Evolutionary conservation across 2,113 vertebrate genomes (phyloP), one percentile per base, ranked within the genome.

Genomic region (Patagioenas fasciata): DNA sequence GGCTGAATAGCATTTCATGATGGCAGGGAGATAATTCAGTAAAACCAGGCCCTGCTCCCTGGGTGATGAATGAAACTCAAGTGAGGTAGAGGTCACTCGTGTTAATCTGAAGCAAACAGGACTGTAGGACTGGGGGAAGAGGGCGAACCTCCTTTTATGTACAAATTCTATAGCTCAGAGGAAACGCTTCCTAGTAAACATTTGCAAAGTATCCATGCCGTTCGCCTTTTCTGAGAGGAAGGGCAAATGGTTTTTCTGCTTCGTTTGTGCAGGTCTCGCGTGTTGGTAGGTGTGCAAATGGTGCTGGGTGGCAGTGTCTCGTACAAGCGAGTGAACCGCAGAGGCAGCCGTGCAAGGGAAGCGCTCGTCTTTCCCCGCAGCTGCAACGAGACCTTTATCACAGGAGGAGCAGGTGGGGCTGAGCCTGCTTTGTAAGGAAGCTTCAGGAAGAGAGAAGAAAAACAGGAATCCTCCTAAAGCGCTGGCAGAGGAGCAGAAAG

Each of bases 71-170:
- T 94, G 94, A 81, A 77, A 54, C 40, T 73, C 80, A 72, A 96
- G 93, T 82, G 86, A 91, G 93, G 95, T 2, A 51, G 95, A 95
- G 95, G 93, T 97, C 93, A 93, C 64, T 92, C 3, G 9, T 93
- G 88, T 94, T 97, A 96, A 96, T 95, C 88, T 94, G 88, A 95
- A 96, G 88, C 80, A 96, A 96, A 96, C 65, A 94, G 92, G 66
- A 92, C 58, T 94, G 93, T 95, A 82, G 80, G 91, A 71, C 83
- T 79, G 47, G 70, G 67, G 62, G 31, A 92, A 94, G 69, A 90
- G 88, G 80, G 82, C 1, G 44, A 91, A 80, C 67, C 74, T 86
- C 78, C 77, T 92, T 96, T 96, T 95, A 91, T 87, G 50, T 89
- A 87, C 54, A 80, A 94, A 94, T 96, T 95, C 91, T 92, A 72